Evolutionary conservation across 2,797 vertebrate genomes (phyloP).

Genomic region (Galagoides demidoff): DNA sequence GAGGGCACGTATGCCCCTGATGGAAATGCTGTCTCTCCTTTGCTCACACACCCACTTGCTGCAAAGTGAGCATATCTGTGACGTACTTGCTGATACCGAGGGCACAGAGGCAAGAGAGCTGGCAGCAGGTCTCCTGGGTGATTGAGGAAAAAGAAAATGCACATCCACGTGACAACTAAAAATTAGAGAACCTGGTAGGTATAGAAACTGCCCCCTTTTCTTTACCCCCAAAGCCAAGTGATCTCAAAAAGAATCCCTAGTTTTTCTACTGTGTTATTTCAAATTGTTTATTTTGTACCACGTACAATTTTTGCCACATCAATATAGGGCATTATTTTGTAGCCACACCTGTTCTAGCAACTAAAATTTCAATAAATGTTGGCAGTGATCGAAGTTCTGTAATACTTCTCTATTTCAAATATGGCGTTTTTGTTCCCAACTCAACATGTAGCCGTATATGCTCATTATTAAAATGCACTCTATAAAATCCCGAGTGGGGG

Average conservation of each 20-base stretch:
- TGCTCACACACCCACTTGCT: slow-evolving; percentile 77
- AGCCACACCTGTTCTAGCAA: background rate
- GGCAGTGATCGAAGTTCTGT: background rate
- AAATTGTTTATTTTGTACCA: background rate
- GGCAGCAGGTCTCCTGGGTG: background rate
- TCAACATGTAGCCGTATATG: background rate
- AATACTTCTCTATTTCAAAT: slow-evolving; percentile 54
- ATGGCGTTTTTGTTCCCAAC: slow-evolving; percentile 42
- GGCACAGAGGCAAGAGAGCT: slow-evolving; percentile 57
- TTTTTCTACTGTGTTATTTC: background rate
- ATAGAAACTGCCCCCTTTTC: background rate
- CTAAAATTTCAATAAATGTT: slow-evolving; percentile 50
- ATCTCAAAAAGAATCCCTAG: background rate
- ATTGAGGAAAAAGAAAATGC: background rate
- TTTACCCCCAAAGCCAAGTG: background rate
- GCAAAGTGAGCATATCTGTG: slow-evolving; percentile 49
- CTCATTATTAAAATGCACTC: slow-evolving; percentile 45
- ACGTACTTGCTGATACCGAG: slow-evolving; percentile 35
- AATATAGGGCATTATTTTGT: background rate
- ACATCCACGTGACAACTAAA: background rate
- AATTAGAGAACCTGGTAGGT: background rate
- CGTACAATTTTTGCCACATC: slow-evolving; percentile 37
- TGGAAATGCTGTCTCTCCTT: slow-evolving; percentile 80
- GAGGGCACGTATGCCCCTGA: slow-evolving; percentile 81
- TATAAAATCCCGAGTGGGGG: slow-evolving; percentile 45